Base-by-base conservation (phyloP, 2,113 vertebrate genomes). In the Entomyzon cyanotis region DNA sequence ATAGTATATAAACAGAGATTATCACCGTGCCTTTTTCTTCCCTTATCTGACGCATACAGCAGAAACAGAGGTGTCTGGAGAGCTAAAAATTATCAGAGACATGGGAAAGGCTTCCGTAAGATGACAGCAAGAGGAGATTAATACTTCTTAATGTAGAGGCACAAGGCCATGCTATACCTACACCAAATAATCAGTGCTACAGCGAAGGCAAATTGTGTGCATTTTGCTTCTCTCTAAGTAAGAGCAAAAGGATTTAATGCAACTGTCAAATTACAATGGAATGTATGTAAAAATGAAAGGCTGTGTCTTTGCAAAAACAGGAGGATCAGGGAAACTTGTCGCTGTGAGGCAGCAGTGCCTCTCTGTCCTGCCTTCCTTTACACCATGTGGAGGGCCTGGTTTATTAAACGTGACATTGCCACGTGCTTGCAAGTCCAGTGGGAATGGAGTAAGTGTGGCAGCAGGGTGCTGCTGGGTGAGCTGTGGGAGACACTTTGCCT, bases 61-160 rank as follows among this genome's bases (percentile, higher is more conserved):
- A 90, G 87, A 92, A 96, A 93, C 76, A 90, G 87, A 87, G 50
- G 90, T 76, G 64, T 91, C 73, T 86, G 52, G 76, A 88, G 75
- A 94, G 63, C 79, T 93, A 59, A 86, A 94, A 93, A 60, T 2
- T 11, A 86, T 88, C 87, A 84, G 68, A 83, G 52, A 47, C 70
- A 68, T 30, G 73, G 71, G 74, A 77, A 96, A 87, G 55, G 13
- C 44, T 90, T 94, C 60, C 12, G 2, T 50, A 93, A 87, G 89
- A 75, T 76, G 70, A 70, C 59, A 86, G 52, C 1, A 3, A 71
- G 63, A 74, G 65, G 78, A 83, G 78, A 81, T 89, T 90, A 90
- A 85, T 91, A 41, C 39, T 6, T 6, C 88, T 92, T 91, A 84
- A 84, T 31, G 47, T 31, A 63, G 64, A 95, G 50, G 49, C 50